Evolutionary conservation across 2,888 invertebrate species (phyloP).

Genomic region (Sericinus montela): DNA sequence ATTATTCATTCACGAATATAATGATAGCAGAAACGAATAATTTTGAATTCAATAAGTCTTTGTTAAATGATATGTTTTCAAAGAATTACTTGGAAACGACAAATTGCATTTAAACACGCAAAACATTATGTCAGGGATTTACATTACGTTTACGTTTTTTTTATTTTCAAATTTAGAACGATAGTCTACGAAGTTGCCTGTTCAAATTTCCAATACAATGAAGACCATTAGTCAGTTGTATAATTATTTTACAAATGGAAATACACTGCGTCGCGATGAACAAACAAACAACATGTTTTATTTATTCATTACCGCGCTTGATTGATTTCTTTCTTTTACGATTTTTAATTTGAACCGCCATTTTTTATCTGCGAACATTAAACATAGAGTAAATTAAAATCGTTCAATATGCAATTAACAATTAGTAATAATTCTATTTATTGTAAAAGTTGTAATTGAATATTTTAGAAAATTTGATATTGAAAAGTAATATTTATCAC

Average conservation of each 20-base stretch:
- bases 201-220: too few relatives aligned
- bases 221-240: too few relatives aligned
- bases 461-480: too few relatives aligned
- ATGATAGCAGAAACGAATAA: not conserved
- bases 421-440: too few relatives aligned
- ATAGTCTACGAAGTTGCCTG: not conserved
- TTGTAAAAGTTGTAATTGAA: too few relatives aligned
- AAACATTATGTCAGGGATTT: not conserved
- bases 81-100: not conserved
- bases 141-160: not conserved
- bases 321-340: not conserved
- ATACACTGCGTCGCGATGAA: not conserved
- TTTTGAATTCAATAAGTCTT: conserved; percentile 3
- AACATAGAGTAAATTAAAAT: too few relatives aligned
- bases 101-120: conserved; percentile 7
- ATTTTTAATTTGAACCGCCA: not conserved
- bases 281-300: not conserved
- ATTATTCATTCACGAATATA: too few relatives aligned
- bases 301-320: not conserved
- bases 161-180: not conserved
- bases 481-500: too few relatives aligned
- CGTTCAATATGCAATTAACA: too few relatives aligned
- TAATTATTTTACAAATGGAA: too few relatives aligned
- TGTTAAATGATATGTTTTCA: not conserved
- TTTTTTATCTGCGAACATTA: not conserved